Evolutionary conservation across 2,888 invertebrate species (phyloP), one percentile per base, ranked within the genome.

Genomic region (Meteorus cinctellus): DNA sequence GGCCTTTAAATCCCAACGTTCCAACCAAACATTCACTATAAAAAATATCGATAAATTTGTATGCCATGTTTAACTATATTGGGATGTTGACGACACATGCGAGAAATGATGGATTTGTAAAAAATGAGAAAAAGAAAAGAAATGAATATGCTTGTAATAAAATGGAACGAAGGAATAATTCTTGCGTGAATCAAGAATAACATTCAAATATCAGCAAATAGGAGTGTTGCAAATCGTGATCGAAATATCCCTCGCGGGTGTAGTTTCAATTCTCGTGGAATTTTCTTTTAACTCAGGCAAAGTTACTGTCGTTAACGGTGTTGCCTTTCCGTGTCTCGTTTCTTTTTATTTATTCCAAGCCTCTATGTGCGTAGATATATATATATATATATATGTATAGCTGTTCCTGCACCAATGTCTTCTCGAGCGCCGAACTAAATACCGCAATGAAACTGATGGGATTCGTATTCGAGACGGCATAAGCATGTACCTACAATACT

Each of bases 401-500:
- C 1, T 19, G 34, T 16, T 65, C 10, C 65, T 14, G 36, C 34
- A 31, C 31, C n/a, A 34, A 31, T 36, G 65, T 31, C 4, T 65
- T 41, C 19, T 41, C 4, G 19, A 55, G 55, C 5, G 3, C 24
- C 55, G n/a, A 55, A 55, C 48, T 24, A 60, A 29, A 24, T 8
- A 27, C 29, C 29, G 31, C 62, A 12, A n/a, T 27, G n/a, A 31
- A 71, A 66, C 66, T 65, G 70, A 66, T 67, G 79, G 73, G 74
- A 79, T 72, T 74, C 77, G 72, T 72, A 77, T 55, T n/a, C 55
- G 55, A 55, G n/a, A 55, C n/a, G n/a, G 14, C n/a, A 48, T 48
- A 3, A 12, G 12, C 12, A 41, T 10, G n/a, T 48, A 48, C 48
- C 45, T 63, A 59, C 36, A 29, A 68, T 66, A 66, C 69, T 75